Evolutionary conservation across 2,797 vertebrate species (phyloP).

Genomic region (Anguilla pacifica): DNA sequence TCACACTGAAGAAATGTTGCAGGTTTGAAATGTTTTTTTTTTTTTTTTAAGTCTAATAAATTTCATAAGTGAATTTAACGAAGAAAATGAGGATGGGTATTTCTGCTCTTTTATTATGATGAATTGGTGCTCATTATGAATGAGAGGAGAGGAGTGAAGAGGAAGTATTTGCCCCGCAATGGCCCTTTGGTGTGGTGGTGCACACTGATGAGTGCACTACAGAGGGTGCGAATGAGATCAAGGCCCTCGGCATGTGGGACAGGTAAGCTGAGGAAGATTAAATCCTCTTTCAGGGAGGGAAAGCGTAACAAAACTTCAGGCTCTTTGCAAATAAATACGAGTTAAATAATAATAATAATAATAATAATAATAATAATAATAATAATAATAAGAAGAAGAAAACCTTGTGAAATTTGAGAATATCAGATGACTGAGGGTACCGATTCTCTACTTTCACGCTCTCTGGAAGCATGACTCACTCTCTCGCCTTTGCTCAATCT

Average conservation of each 20-base stretch:
- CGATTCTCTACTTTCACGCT: background rate
- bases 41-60: constrained; percentile 15
- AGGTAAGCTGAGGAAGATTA: background rate
- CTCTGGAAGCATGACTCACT: constrained; percentile 34
- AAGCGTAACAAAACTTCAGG: background rate
- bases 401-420: background rate
- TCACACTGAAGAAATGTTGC: constrained; percentile 49
- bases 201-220: background rate
- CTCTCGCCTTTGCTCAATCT: constrained; percentile 32
- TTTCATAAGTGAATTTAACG: constrained; percentile 39
- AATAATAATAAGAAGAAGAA: too few relatives aligned
- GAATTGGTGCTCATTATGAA: constrained; percentile 30
- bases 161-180: background rate
- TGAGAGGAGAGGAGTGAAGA: background rate
- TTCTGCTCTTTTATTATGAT: constrained; percentile 27
- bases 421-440: background rate
- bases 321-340: background rate
- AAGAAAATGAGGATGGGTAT: constrained; percentile 52
- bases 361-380: background rate
- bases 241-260: background rate
- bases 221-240: background rate
- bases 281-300: background rate
- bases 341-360: background rate
- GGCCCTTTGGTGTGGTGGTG: background rate
- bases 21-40: constrained; percentile 53